These are phyloP conservation scores for Enhydra lutris DNA, from an alignment of 2,113 vertebrate genomes.

Conservation along the genomic window DNA sequence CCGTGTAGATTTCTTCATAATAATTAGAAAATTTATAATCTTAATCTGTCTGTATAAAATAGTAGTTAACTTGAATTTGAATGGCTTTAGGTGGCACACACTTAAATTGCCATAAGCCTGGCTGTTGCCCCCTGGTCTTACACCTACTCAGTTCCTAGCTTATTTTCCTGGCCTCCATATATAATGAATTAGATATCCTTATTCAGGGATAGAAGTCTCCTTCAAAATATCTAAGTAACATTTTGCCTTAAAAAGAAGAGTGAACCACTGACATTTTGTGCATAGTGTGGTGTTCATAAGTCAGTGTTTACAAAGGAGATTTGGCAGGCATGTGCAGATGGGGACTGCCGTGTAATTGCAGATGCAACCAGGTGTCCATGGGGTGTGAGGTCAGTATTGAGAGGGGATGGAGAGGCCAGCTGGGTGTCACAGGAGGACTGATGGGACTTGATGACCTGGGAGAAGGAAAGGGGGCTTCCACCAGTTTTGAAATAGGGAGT, in stretches of 20 bases:
- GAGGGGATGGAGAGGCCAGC: fast-evolving
- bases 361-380: fast-evolving
- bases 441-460: not conserved
- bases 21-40: not conserved
- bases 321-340: not conserved
- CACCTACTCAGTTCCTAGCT: not conserved
- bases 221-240: slow-evolving; percentile 8
- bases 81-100: not conserved
- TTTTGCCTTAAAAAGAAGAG: slow-evolving; percentile 19
- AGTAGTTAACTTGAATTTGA: not conserved
- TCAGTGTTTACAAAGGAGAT: not conserved
- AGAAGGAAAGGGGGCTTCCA: not conserved
- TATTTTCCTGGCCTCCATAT: not conserved
- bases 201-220: not conserved
- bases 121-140: not conserved
- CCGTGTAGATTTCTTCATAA: not conserved
- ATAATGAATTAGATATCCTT: not conserved
- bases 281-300: not conserved
- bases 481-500: not conserved
- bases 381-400: too few species aligned
- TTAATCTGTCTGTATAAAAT: not conserved
- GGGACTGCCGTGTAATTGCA: not conserved
- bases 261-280: not conserved
- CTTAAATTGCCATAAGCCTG: not conserved
- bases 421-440: not conserved